Base-by-base conservation (phyloP, 2,888 invertebrate species). In the Rhyacophila evoluta region DNA sequence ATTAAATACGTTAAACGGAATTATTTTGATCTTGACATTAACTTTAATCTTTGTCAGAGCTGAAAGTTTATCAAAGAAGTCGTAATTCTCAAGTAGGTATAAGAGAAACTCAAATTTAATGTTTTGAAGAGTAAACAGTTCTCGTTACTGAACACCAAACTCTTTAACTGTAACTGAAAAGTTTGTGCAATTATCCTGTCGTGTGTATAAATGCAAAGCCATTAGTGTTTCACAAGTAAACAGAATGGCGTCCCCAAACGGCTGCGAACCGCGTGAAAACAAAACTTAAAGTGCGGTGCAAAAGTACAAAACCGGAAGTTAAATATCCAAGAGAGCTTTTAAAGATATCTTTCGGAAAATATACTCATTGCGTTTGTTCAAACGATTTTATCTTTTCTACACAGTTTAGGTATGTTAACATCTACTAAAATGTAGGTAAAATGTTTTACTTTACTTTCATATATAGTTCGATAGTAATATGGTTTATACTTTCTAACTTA, bases 161-260 rank as follows among this genome's bases (percentile, higher is more conserved):
- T 39, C n/a, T 39, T 12, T 12, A n/a, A 12, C 38, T 4, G 39
- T 39, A 15, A 12, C 15, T 12, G 12, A 1, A 39, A 39, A 39
- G 11, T 39, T 39, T 39, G 39, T 39, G 39, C 39, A 39, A 6
- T 39, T 39, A 39, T 39, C 39, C 39, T 39, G n/a, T 15, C 39
- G 15, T 39, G 39, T 39, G 39, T 39, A 39, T n/a, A 39, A 38
- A 39, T 39, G 39, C 39, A 12, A 39, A 39, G 6, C 39, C 39
- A 39, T 39, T 39, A 39, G 39, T 39, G 39, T 39, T 39, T 39
- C 39, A 39, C 39, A 12, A 39, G 39, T 39, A 39, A 39, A 39
- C 39, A 39, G 39, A 10, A 1, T 12, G 15, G n/a, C 3, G 3
- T 15, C 39, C 39, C 39, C 39, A 10, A 39, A 39, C 39, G 3